Conservation (phyloP, 2,888 invertebrate species). For the Coelogynopora nodosa region DNA sequence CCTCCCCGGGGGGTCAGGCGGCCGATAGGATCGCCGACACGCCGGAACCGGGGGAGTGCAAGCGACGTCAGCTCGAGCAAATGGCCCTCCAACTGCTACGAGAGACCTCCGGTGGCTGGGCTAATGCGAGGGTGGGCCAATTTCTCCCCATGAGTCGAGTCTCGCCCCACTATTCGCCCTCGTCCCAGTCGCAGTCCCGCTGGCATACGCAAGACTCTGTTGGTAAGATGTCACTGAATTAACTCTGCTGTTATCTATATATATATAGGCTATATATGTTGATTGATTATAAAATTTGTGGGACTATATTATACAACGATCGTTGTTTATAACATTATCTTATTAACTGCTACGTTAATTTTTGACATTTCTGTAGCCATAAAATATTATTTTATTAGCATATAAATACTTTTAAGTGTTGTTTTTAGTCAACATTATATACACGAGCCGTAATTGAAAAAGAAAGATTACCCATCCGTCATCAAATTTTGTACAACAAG, state of each 20-base stretch:
- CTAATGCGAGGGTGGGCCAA: neutral
- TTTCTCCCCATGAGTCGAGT: neutral
- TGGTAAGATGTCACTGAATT: neutral
- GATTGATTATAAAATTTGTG: too few relatives aligned
- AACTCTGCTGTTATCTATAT: neutral
- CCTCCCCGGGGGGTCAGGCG: neutral
- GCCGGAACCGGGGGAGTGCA: neutral
- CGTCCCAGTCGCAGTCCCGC: neutral
- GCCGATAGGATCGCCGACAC: neutral
- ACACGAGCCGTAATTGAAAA: too few relatives aligned
- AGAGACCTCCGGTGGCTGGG: neutral
- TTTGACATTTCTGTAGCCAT: too few relatives aligned
- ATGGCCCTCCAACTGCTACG: neutral
- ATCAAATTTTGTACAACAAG: too few relatives aligned
- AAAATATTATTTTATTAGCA: too few relatives aligned
- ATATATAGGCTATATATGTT: neutral
- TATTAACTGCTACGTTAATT: too few relatives aligned
- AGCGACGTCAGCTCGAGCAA: conserved; percentile 4
- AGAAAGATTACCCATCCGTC: too few relatives aligned
- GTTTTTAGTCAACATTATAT: too few relatives aligned
- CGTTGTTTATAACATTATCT: too few relatives aligned
- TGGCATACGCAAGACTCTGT: neutral
- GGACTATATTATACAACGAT: too few relatives aligned
- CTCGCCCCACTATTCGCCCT: neutral
- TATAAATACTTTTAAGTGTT: too few relatives aligned